Evolutionary conservation across 2,888 invertebrate genomes (phyloP), one percentile per base, ranked within the genome.

Genomic region (Harpalus rufipes): DNA sequence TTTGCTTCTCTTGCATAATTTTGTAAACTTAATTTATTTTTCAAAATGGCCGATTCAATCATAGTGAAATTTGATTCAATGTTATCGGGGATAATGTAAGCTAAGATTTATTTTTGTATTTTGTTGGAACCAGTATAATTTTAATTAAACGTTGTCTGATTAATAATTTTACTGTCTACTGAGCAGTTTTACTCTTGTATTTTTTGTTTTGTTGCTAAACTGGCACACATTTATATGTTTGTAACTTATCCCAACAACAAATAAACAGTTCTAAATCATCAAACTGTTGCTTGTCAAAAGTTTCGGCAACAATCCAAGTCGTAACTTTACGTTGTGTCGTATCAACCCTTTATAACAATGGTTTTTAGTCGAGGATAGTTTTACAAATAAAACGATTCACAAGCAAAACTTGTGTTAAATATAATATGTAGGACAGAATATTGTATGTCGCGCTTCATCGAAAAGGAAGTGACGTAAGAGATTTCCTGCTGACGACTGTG

Each of bases 241-340:
- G 44, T 51, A 51, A 51, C 6, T 51, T 8, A 51, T 32, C 0
- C 44, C 44, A 51, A 51, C 7, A 51, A 51, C 44, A 51, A 51
- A 51, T 51, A 14, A 68, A n/a, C 68, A 39, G 39, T 68, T 68
- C 39, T 32, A 39, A 39, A 39, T n/a, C 7, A 68, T 68, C 39
- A 39, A 39, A 68, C 68, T 68, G 39, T 39, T 68, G 39, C 68
- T 68, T 68, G 41, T 74, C 72, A 44, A 74, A 74, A 74, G 72
- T 74, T 74, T 74, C 10, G 72, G 21, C 44, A 44, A 41, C 39
- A 39, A 21, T 21, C 44, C 44, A 51, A 51, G 72, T 74, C 44
- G 44, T 41, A 72, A 72, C 39, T 68, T 68, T 25, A 4, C 63
- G 18, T 32, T 32, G 3, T 32, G 59, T 14, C 14, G 4, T 12